These are phyloP conservation scores for Plebejus anna DNA, from an alignment of 2,888 invertebrate genomes.

Conservation along the genomic window DNA sequence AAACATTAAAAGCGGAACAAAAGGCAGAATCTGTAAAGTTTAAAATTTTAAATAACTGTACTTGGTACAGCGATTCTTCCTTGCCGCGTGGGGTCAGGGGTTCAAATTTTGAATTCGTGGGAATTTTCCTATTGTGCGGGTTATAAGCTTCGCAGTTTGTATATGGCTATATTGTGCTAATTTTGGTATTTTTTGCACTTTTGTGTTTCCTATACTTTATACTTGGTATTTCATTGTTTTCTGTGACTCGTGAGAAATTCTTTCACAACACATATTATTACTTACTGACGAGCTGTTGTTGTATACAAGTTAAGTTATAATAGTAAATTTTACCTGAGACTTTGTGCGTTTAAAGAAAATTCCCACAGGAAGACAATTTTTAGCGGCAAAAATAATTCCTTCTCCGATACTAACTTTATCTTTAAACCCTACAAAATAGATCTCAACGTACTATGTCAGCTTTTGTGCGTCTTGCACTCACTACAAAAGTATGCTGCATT, in stretches of 20 bases:
- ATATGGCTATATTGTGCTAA: conserved; percentile 1
- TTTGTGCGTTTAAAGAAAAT: no score
- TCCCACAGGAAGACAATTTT: no score
- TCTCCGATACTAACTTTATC: no score
- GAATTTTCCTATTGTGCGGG: background rate
- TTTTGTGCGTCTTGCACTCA: background rate
- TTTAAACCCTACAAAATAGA: background rate
- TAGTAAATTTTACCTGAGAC: background rate
- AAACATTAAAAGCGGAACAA: background rate
- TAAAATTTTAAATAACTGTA: background rate
- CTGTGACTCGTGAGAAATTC: background rate
- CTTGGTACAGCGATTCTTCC: background rate
- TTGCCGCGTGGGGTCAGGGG: conserved; percentile 12
- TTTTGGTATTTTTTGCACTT: background rate
- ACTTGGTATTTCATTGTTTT: background rate
- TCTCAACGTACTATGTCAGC: background rate
- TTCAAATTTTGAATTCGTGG: conserved; percentile 18
- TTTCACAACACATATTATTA: background rate
- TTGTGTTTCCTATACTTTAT: background rate
- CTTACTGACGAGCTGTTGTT: background rate
- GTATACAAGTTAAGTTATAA: background rate
- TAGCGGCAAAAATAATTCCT: no score
- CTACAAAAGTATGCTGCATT: background rate
- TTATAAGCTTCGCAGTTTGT: background rate
- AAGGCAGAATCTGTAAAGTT: background rate